Evolutionary conservation across 1,140 invertebrate genomes (phyloP).

Genomic region (Trissolcus basalis): DNA sequence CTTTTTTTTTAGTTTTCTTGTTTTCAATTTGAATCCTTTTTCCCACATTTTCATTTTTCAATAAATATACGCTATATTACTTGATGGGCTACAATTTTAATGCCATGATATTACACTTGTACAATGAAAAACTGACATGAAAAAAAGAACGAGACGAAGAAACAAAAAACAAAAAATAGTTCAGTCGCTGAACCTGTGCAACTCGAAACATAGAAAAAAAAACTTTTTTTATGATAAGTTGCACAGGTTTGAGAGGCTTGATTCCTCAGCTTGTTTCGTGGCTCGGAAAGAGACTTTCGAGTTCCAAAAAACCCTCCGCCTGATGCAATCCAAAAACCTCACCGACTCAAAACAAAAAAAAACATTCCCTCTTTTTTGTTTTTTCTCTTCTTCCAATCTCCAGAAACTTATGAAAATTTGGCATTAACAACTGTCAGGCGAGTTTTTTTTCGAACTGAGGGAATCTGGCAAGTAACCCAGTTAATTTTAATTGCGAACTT

Average conservation of each 20-base stretch:
- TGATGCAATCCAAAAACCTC: neutral
- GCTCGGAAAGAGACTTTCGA: conserved; percentile 17
- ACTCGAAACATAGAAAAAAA: too few species aligned
- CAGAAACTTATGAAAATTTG: too few species aligned
- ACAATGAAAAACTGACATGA: conserved; percentile 14
- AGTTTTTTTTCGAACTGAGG: too few species aligned
- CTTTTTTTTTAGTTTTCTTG: too few species aligned
- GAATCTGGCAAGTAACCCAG: too few species aligned
- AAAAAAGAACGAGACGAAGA: too few species aligned
- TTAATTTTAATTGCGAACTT: conserved; percentile 10
- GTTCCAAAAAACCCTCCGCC: conserved; percentile 9
- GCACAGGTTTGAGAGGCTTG: too few species aligned
- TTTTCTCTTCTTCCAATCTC: neutral
- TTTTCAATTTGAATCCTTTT: conserved; percentile 45
- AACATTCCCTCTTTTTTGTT: neutral
- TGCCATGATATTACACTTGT: conserved; percentile 29
- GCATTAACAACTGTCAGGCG: too few species aligned
- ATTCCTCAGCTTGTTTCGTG: conserved; percentile 8
- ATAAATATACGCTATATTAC: conserved; percentile 42
- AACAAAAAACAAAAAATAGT: too few species aligned
- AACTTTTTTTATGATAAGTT: too few species aligned
- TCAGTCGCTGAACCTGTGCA: neutral
- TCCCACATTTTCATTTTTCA: conserved; percentile 26
- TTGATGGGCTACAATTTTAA: conserved; percentile 7
- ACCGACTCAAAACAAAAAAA: neutral